These are phyloP conservation scores for Cheilosia impressa DNA, from an alignment of 2,888 invertebrate genomes.

Conservation along the genomic window DNA sequence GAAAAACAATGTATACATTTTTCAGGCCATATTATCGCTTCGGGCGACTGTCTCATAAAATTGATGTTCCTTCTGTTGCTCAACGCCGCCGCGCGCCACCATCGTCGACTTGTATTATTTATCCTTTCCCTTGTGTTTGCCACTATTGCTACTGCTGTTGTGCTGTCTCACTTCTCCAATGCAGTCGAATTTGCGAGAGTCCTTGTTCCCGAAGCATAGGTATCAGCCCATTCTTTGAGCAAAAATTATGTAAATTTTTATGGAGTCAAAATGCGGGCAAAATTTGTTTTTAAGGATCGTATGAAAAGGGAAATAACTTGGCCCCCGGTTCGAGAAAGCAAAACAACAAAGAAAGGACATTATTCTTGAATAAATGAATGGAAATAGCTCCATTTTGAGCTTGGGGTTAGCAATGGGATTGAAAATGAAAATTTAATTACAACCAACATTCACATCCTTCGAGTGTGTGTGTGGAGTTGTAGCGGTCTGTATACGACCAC, in stretches of 20 bases:
- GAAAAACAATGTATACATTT: conserved; percentile 64
- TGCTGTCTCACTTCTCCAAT: background rate
- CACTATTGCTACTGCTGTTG: background rate
- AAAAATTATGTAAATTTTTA: conserved; percentile 70
- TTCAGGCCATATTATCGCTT: conserved; percentile 60
- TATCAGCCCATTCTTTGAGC: conserved; percentile 5
- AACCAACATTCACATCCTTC: conserved; percentile 13
- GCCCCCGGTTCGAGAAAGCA: background rate
- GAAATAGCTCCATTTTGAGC: conserved; percentile 45
- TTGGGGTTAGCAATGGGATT: conserved; percentile 33
- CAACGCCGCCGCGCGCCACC: background rate
- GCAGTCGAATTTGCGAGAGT: conserved; percentile 4
- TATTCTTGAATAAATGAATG: conserved; percentile 63
- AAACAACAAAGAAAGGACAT: conserved; percentile 34
- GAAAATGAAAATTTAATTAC: conserved; percentile 72
- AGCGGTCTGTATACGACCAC: background rate
- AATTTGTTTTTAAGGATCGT: conserved; percentile 68
- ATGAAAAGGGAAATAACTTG: conserved; percentile 40
- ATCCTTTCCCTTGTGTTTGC: conserved; percentile 7
- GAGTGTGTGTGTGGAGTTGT: background rate
- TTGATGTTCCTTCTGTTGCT: conserved; percentile 43
- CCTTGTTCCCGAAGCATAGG: background rate
- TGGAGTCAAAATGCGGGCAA: conserved; percentile 64
- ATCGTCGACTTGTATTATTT: background rate
- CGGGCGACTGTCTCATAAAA: conserved; percentile 57